Evolutionary conservation across 2,113 vertebrate species (phyloP).

Genomic region (Myiozetetes cayanensis): DNA sequence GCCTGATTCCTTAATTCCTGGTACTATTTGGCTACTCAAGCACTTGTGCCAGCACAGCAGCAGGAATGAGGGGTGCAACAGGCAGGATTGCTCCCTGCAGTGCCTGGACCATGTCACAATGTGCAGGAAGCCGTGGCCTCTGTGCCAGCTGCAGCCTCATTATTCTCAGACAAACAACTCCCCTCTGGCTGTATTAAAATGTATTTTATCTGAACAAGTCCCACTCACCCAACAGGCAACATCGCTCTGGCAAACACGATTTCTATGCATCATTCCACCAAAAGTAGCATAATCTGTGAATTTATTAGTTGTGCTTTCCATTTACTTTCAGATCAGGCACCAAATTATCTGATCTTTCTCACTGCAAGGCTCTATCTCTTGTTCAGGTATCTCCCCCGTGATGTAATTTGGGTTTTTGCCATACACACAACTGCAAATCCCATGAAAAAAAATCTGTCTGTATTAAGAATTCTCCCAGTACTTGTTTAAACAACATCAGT

Average conservation of each 20-base stretch:
- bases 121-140: neutral
- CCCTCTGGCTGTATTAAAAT: neutral
- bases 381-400: neutral
- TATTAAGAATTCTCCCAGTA: neutral
- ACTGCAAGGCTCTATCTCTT: neutral
- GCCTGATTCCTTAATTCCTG: neutral
- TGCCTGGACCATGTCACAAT: neutral
- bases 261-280: neutral
- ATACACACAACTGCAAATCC: neutral
- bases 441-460: neutral
- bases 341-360: conserved; percentile 17
- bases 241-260: neutral
- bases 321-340: conserved; percentile 21
- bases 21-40: neutral
- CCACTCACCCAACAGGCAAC: neutral
- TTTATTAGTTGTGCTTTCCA: conserved; percentile 21
- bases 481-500: neutral
- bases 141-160: neutral
- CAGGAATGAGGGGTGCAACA: neutral
- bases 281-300: neutral
- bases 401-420: neutral
- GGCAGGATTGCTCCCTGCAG: neutral
- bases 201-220: conserved; percentile 4
- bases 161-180: conserved; percentile 25
- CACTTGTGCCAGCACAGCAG: neutral